Percentiles rank a stretch among this genome's conserved stretches.
Conservation (phyloP, 2,888 invertebrate species). For the Sarcophaga rosellei region DNA sequence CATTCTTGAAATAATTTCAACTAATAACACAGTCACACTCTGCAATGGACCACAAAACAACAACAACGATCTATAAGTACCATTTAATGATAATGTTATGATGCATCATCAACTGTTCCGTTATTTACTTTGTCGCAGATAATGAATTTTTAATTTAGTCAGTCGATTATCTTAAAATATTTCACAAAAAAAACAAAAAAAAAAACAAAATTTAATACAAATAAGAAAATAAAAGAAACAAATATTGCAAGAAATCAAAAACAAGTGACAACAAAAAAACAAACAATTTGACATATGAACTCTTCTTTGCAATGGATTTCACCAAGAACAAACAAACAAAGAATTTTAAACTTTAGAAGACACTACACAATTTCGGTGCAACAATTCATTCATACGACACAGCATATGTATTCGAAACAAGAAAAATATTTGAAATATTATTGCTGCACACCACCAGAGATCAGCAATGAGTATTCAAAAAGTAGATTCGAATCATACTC, state of each 20-base stretch:
- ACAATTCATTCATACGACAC: no score
- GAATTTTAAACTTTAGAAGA: not conserved
- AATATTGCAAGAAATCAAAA: not conserved
- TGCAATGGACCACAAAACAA: constrained; percentile 21
- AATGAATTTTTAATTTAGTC: constrained; percentile 34
- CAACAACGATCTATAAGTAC: constrained; percentile 4
- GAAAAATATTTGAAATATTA: no score
- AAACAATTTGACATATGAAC: not conserved
- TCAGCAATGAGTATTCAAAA: no score
- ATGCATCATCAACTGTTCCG: not conserved
- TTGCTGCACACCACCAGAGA: no score
- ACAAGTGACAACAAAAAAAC: not conserved
- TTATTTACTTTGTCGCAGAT: constrained; percentile 26
- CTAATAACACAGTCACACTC: constrained; percentile 2
- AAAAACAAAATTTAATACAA: not conserved
- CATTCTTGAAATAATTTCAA: constrained; percentile 27
- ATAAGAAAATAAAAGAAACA: not conserved
- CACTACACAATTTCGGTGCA: not conserved
- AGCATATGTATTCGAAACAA: no score
- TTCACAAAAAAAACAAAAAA: not conserved
- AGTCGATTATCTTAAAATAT: not conserved
- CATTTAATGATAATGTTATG: constrained; percentile 42
- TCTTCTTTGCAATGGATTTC: not conserved
- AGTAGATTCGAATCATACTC: no score
- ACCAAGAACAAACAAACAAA: not conserved